These are phyloP conservation scores for Phengaris alcon DNA, from an alignment of 2,888 invertebrate species.

Conservation along the genomic window DNA sequence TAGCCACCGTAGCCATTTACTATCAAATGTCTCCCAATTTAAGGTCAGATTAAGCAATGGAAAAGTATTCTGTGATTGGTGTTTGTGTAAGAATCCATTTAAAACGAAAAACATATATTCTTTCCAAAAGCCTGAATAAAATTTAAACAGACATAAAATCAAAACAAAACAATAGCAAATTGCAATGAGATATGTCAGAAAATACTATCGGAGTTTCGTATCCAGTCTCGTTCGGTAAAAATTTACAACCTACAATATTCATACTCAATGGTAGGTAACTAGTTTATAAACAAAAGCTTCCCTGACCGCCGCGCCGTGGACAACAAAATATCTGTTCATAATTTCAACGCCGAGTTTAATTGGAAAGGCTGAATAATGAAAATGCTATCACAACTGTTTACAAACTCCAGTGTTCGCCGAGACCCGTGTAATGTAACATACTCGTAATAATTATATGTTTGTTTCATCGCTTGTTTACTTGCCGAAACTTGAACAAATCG, in stretches of 20 bases:
- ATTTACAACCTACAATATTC: not conserved
- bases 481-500: not conserved
- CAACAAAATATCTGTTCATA: not conserved
- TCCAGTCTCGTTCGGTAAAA: not conserved
- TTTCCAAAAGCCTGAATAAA: no score
- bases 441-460: not conserved
- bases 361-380: not conserved
- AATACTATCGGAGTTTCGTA: not conserved
- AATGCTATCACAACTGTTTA: conserved; percentile 13
- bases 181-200: no score
- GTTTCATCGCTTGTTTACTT: not conserved
- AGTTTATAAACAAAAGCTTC: not conserved
- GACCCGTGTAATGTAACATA: not conserved
- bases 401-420: not conserved
- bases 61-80: not conserved
- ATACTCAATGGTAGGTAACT: no score
- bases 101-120: not conserved
- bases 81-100: not conserved
- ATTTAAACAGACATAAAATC: no score
- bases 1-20: not conserved
- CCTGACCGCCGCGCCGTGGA: not conserved
- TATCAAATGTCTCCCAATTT: not conserved
- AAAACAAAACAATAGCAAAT: no score
- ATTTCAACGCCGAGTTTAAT: not conserved
- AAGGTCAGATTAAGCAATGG: conserved; percentile 1